phyloP scores from a whole-genome alignment of 2,888 invertebrate species.

The Troides oblongomaculatus region DNA sequence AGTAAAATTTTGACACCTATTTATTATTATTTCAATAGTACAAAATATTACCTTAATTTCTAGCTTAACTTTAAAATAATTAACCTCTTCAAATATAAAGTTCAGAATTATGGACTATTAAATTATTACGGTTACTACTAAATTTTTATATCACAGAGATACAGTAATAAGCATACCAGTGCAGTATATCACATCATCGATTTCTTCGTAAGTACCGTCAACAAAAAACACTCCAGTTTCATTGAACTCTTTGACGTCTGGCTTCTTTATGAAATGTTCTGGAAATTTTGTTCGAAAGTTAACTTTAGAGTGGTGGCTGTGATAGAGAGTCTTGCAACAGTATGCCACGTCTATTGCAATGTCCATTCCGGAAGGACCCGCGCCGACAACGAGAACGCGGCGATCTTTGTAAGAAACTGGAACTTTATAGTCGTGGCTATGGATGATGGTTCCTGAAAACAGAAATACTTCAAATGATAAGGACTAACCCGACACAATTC shows the following conservation, averaged over 20 bases:
- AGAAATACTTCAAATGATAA: background rate
- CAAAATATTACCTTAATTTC: too few species aligned
- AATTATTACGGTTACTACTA: background rate
- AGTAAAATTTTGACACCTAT: too few species aligned
- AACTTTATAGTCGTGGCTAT: slow-evolving; percentile 86
- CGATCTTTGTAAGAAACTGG: slow-evolving; percentile 80
- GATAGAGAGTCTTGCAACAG: slow-evolving; percentile 63
- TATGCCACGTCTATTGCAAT: slow-evolving; percentile 82
- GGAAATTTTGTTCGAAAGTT: slow-evolving; percentile 67
- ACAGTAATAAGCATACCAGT: slow-evolving; percentile 79
- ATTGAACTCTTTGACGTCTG: slow-evolving; percentile 73
- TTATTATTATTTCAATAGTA: too few species aligned
- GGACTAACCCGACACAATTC: too few species aligned
- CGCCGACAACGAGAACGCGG: slow-evolving; percentile 84
- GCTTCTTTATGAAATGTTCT: slow-evolving; percentile 70
- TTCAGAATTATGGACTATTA: too few species aligned
- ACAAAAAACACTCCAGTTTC: slow-evolving; percentile 77
- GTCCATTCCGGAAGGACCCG: slow-evolving; percentile 87
- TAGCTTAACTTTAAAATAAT: too few species aligned
- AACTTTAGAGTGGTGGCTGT: slow-evolving; percentile 74
- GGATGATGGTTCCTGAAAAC: slow-evolving; percentile 79
- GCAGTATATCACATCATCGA: slow-evolving; percentile 85
- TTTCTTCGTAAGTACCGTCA: slow-evolving; percentile 79
- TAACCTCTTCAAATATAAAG: too few species aligned
- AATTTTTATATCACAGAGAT: background rate